Evolutionary conservation across 2,797 vertebrate species (phyloP).

Genomic region (Carcharodon carcharias): DNA sequence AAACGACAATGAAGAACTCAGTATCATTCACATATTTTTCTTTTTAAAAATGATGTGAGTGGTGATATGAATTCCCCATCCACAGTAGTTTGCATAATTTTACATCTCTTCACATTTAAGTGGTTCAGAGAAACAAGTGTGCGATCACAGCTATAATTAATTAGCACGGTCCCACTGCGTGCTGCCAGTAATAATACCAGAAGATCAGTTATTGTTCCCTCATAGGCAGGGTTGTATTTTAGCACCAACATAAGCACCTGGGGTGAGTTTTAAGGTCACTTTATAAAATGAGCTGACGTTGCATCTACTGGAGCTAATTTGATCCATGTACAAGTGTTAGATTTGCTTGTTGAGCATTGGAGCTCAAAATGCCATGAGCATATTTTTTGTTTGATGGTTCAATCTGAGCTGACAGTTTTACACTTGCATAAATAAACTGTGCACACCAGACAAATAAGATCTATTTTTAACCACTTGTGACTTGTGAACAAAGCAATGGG

Average conservation of each 20-base stretch:
- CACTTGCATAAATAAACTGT: background rate
- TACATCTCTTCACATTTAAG: constrained; percentile 13
- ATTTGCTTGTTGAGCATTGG: background rate
- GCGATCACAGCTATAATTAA: background rate
- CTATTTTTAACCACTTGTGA: background rate
- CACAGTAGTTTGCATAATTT: constrained; percentile 11
- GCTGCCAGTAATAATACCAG: background rate
- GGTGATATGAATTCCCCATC: background rate
- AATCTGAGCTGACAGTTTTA: background rate
- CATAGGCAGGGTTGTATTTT: background rate
- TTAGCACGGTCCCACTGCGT: background rate
- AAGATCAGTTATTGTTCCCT: constrained; percentile 3
- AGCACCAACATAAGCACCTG: background rate
- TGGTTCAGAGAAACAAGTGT: constrained; percentile 15
- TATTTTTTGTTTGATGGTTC: background rate
- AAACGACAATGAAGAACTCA: background rate
- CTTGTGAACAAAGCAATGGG: background rate
- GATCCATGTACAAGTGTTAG: background rate
- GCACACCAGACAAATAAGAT: too few species aligned
- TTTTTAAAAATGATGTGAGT: background rate
- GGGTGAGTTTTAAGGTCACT: background rate
- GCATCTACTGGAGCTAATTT: background rate
- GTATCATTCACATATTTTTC: background rate
- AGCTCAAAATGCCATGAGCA: background rate
- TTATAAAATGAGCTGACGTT: background rate